Base-by-base conservation (phyloP, 2,888 invertebrate species). In the Alloscopus bannaensis region DNA sequence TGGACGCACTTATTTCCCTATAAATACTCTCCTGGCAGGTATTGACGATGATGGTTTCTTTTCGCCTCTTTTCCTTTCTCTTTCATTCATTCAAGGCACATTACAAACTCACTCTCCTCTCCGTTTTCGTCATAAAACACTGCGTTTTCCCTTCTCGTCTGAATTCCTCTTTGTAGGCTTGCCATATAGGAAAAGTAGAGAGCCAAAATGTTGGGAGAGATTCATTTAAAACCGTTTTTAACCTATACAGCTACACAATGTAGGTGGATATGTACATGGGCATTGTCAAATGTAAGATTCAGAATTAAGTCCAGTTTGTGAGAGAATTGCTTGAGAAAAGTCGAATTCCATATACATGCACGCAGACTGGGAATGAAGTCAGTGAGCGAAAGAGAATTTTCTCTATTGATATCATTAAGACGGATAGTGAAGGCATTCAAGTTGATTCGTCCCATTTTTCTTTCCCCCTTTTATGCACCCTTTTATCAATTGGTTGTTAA, bases 21-120 rank as follows among this genome's bases (percentile, higher is more conserved):
- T 80, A 80, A 81, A 81, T 72, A 72, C 79, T 81, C 75, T 73
- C 77, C 70, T 77, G 77, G 77, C 79, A 80, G 79, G 79, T 80
- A 80, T 70, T 77, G 70, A 77, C 70, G 77, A 77, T 77, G 64
- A 77, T 76, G 60, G 70, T 62, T 68, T 77, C 70, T 75, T 77
- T 69, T 62, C 62, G 60, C 64, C 40, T 40, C 50, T 29, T 52
- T 59, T 65, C 59, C 50, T 65, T 28, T 55, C 73, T 64, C 52
- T 64, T 29, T 36, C 65, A 65, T 55, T 55, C 65, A 50, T n/a
- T 59, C n/a, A n/a, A n/a, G n/a, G 70, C 57, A 70, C 59, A 45
- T 45, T 31, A 71, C 55, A 69, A 36, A 45, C 22, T 29, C n/a
- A n/a, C n/a, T n/a, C n/a, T n/a, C n/a, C n/a, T n/a, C n/a, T n/a